Evolutionary conservation across 1,140 invertebrate genomes (phyloP).

Genomic region (Halyomorpha halys): DNA sequence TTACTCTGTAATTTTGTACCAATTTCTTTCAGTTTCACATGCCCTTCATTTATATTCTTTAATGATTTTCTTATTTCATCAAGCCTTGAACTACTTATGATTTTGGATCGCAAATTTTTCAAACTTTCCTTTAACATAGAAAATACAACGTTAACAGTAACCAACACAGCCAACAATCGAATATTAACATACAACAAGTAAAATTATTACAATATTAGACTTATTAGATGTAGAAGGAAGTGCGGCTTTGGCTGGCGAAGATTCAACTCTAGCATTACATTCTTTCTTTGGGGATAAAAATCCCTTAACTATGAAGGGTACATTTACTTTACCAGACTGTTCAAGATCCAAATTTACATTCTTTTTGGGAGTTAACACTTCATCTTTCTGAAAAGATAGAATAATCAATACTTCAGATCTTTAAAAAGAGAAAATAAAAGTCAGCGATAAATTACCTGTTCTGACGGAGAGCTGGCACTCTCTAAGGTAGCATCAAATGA

Average conservation of each 20-base stretch:
- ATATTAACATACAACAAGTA: too few species aligned
- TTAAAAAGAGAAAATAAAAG: neutral
- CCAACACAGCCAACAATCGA: too few species aligned
- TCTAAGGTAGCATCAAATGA: neutral
- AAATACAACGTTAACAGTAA: too few species aligned
- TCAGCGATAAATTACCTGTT: neutral
- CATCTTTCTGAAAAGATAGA: neutral
- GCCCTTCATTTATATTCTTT: constrained; percentile 42
- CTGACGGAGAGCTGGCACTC: neutral
- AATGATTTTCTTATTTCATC: constrained; percentile 53
- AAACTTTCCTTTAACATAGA: constrained; percentile 31
- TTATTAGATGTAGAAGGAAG: too few species aligned
- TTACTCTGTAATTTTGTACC: constrained; percentile 35
- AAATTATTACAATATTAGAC: too few species aligned
- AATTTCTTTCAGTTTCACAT: constrained; percentile 41
- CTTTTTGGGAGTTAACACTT: too few species aligned
- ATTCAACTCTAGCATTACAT: neutral
- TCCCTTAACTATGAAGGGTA: neutral
- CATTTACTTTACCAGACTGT: neutral
- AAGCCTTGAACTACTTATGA: constrained; percentile 51
- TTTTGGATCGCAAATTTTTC: constrained; percentile 52
- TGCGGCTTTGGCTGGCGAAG: neutral
- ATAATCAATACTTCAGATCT: neutral
- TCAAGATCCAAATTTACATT: too few species aligned
- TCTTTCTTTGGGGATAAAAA: neutral